These are phyloP conservation scores for Oncorhynchus gorbuscha DNA, from an alignment of 2,113 vertebrate species.

Conservation along the genomic window DNA sequence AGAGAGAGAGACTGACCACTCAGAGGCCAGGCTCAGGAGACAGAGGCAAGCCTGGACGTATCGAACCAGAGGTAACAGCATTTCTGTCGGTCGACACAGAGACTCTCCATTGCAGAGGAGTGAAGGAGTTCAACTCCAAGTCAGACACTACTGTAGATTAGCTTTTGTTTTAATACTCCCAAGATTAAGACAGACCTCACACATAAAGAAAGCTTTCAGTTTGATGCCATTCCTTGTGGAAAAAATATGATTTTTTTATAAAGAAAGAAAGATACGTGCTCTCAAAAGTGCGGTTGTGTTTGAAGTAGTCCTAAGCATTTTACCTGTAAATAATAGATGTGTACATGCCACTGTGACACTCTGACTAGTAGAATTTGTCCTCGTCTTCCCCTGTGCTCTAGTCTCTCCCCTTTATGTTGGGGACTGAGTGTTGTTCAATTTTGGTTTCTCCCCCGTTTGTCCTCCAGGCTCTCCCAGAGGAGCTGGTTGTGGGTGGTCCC, in stretches of 20 bases:
- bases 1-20: conserved; percentile 68
- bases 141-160: background rate
- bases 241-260: too few species aligned
- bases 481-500: conserved; percentile 80
- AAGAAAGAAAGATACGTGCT: too few species aligned
- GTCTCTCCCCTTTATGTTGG: background rate
- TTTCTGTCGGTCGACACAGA: background rate
- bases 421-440: background rate
- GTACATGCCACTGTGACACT: too few species aligned
- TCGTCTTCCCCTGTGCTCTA: background rate
- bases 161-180: background rate
- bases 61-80: conserved; percentile 60
- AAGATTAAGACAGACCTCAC: too few species aligned
- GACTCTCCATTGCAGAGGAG: background rate
- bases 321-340: too few species aligned
- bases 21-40: conserved; percentile 68
- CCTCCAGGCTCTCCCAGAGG: conserved; percentile 73
- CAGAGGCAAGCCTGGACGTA: conserved; percentile 72
- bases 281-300: too few species aligned
- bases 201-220: too few species aligned
- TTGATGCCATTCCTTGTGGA: too few species aligned
- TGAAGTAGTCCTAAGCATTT: too few species aligned
- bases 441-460: background rate
- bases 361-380: background rate
- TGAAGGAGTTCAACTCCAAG: background rate